Evolutionary conservation across 1,140 invertebrate genomes (phyloP), one percentile per base, ranked within the genome.

Genomic region (Drosophila pallidifrons): DNA sequence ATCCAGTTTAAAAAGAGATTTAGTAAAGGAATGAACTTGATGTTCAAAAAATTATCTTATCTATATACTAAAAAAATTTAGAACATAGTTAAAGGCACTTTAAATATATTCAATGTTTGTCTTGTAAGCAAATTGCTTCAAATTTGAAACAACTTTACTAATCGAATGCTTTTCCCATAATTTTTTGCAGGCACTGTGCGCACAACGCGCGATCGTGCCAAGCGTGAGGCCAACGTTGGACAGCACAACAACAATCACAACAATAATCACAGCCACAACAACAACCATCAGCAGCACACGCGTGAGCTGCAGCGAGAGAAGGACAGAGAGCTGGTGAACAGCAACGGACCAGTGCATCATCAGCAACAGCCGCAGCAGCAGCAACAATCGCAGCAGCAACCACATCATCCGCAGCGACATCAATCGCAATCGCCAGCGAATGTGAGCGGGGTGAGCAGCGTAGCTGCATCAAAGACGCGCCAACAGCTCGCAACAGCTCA

Each of bases 181-280:
- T 6, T 43, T 51, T 10, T 61, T 81, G 35, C 58, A 91, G 91
- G 91, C 6, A 79, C 91, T 10, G 90, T 91, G 47, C 91, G 91
- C 57, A 92, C 91, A 45, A 92, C 91, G 28, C 88, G 91, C 7
- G 91, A 92, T 91, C 91, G 91, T 51, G 91, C 91, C 75, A 92
- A 92, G 73, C 91, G 91, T 79, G 91, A 92, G 69, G 91, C 91
- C 3, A 92, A 91, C 46, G 75, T 87, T 75, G 79, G 76, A 32
- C 81, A 85, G 55, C 70, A 91, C 32, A 83, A 91, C 43, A 65
- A 88, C 38, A 65, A 91, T 41, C 72, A 79, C 15, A 75, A 87
- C 54, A 75, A 71, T 46, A 74, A 74, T 43, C 77, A 82, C 51
- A 69, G 66, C 25, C 79, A 81, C 16, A 83, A 81, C 64, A 70